Conservation (phyloP, 2,797 vertebrate genomes). For the Muscicapa striata region DNA sequence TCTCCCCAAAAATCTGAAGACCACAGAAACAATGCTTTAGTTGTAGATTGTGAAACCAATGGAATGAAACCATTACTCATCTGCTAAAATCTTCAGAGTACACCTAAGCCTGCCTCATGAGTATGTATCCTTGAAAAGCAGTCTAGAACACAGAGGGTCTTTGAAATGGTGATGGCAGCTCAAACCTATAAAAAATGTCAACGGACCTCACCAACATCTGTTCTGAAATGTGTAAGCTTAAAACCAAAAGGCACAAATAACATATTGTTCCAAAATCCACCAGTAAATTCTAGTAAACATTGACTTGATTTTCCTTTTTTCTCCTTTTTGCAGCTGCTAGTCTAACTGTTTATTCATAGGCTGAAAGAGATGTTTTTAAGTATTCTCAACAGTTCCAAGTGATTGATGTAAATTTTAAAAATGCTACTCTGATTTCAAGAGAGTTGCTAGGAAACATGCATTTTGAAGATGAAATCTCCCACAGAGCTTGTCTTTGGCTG, state of each 20-base stretch:
- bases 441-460: slow-evolving; percentile 90
- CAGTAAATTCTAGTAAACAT: slow-evolving; percentile 31
- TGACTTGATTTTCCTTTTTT: slow-evolving; percentile 27
- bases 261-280: slow-evolving; percentile 20
- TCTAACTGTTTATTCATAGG: slow-evolving; percentile 77
- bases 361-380: slow-evolving; percentile 77
- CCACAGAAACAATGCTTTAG: background rate
- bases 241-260: slow-evolving; percentile 27
- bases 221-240: background rate
- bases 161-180: background rate
- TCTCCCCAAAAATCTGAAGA: background rate
- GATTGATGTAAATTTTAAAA: slow-evolving; percentile 74
- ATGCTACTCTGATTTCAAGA: slow-evolving; percentile 78
- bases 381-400: slow-evolving; percentile 68
- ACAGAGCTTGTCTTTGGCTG: slow-evolving; percentile 66
- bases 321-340: slow-evolving; percentile 64
- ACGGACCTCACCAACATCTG: background rate
- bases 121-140: background rate
- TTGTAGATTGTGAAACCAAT: background rate
- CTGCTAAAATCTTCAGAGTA: background rate
- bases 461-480: slow-evolving; percentile 76
- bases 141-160: background rate
- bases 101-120: background rate
- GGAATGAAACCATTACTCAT: background rate
- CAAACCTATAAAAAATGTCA: background rate